phyloP scores from a whole-genome alignment of 2,113 vertebrate species.

The Hydrolagus affinis region DNA sequence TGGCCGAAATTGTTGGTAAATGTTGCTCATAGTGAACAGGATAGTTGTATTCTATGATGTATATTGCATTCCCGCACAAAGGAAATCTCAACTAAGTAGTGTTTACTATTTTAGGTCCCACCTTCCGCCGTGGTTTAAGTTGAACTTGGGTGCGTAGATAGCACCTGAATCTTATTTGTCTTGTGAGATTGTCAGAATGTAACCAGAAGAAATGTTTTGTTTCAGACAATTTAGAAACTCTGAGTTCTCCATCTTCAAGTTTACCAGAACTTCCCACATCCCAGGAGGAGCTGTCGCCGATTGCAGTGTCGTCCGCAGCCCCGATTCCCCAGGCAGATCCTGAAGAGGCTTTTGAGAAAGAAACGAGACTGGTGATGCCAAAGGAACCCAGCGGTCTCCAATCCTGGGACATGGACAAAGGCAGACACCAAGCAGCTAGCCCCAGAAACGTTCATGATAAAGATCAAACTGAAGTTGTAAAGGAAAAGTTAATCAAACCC shows the following conservation, averaged over 20 bases:
- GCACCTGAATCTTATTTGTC: constrained; percentile 10
- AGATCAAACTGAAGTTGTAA: constrained; percentile 37
- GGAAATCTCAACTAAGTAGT: neutral
- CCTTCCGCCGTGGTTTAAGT: neutral
- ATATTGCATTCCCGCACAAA: neutral
- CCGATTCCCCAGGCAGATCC: constrained; percentile 54
- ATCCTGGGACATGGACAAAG: constrained; percentile 26
- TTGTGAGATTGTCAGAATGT: too few relatives aligned
- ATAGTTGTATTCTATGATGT: neutral
- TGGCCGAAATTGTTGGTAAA: too few relatives aligned
- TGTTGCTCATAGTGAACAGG: too few relatives aligned
- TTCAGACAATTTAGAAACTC: constrained; percentile 71
- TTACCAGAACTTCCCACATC: constrained; percentile 56
- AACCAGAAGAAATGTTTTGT: constrained; percentile 36
- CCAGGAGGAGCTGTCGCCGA: constrained; percentile 66
- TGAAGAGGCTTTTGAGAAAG: constrained; percentile 49
- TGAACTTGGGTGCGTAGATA: constrained; percentile 11
- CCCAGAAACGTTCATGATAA: constrained; percentile 42
- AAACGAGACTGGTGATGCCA: neutral
- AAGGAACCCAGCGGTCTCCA: neutral
- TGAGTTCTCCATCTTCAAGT: constrained; percentile 62
- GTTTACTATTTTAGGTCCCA: neutral
- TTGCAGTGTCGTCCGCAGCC: constrained; percentile 60
- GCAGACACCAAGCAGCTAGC: constrained; percentile 43
- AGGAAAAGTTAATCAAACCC: constrained; percentile 32